Conservation (phyloP, 2,797 vertebrate species). For the Simalia tracyae region DNA sequence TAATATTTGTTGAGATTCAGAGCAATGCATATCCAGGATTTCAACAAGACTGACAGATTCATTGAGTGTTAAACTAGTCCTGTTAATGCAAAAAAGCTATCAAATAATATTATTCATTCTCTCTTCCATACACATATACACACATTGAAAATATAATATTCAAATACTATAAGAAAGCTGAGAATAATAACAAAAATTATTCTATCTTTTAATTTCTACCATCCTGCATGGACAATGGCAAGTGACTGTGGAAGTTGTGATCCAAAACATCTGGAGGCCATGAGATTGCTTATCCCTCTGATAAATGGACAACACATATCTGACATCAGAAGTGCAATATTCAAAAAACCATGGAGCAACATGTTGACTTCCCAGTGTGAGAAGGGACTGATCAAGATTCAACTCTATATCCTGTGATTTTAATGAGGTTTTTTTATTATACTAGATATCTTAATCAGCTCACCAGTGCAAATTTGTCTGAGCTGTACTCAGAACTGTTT, state of each 20-base stretch:
- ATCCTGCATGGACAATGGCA: background rate
- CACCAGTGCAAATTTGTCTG: background rate
- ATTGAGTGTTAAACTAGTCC: conserved; percentile 44
- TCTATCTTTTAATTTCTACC: conserved; percentile 31
- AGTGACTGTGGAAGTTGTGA: background rate
- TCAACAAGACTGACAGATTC: conserved; percentile 51
- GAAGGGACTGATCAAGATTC: background rate
- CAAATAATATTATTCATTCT: conserved; percentile 43
- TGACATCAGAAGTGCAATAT: background rate
- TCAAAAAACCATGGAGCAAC: background rate
- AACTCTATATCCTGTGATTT: background rate
- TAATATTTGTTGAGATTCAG: conserved; percentile 32
- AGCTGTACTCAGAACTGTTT: background rate
- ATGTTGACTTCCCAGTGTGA: background rate
- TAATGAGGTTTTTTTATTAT: background rate
- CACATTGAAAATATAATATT: conserved; percentile 26
- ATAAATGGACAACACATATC: background rate
- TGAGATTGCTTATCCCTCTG: background rate
- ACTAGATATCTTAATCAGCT: background rate
- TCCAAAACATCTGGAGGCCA: background rate
- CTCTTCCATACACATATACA: conserved; percentile 16
- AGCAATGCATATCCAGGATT: conserved; percentile 50
- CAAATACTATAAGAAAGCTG: conserved; percentile 54
- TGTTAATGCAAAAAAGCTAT: conserved; percentile 40
- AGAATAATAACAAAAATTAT: conserved; percentile 32